A percentile compares a stretch with the other conserved stretches of the same genome.
Evolutionary conservation across 2,113 vertebrate genomes (phyloP).

Genomic region (Falcunculus frontatus): DNA sequence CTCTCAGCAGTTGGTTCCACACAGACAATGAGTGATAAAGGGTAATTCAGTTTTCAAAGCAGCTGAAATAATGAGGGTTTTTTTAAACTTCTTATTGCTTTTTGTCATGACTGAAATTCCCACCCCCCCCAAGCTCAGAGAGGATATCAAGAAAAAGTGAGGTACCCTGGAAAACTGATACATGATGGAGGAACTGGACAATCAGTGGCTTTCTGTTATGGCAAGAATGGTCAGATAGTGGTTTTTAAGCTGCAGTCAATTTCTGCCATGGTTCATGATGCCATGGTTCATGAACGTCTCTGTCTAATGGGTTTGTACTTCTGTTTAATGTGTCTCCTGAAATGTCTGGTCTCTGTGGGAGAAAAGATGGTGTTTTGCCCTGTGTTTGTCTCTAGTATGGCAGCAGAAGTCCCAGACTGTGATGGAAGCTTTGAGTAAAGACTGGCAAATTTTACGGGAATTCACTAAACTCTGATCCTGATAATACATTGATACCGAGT

Average conservation of each 20-base stretch:
- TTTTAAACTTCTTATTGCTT: no score
- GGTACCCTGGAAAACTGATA: not conserved
- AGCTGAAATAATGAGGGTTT: not conserved
- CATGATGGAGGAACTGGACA: not conserved
- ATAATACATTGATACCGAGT: not conserved
- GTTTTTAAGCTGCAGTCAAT: not conserved
- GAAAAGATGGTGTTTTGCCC: not conserved
- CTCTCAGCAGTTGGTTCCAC: not conserved
- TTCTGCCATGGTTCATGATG: not conserved
- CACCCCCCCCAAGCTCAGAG: not conserved
- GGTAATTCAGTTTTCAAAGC: not conserved
- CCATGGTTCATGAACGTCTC: not conserved
- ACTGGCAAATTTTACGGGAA: not conserved
- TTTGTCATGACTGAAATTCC: not conserved
- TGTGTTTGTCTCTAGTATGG: not conserved
- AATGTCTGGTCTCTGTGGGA: not conserved
- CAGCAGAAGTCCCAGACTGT: not conserved
- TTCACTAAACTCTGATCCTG: not conserved
- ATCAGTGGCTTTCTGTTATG: not conserved
- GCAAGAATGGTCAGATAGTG: not conserved
- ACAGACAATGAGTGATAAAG: not conserved
- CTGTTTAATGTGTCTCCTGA: not conserved
- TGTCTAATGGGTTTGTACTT: not conserved
- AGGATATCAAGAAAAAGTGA: not conserved
- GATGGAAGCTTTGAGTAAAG: not conserved